Evolutionary conservation across 2,797 vertebrate species (phyloP).

Genomic region (Ceryle rudis): DNA sequence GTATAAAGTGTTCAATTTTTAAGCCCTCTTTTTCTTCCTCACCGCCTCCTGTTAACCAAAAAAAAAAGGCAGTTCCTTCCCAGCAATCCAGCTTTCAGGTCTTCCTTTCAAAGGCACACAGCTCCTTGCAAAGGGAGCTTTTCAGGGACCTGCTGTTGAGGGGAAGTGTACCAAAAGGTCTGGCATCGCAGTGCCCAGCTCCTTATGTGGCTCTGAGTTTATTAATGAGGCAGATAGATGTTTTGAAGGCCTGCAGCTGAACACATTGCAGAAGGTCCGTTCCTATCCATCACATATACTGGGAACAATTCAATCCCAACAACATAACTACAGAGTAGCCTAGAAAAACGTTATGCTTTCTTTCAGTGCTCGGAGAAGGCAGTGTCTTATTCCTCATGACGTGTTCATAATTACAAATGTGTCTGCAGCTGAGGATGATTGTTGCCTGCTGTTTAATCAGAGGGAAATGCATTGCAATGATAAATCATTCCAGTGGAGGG

Average conservation of each 20-base stretch:
- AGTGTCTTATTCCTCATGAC: background rate
- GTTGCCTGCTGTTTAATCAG: conserved; percentile 4
- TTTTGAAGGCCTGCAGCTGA: background rate
- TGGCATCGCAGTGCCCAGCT: background rate
- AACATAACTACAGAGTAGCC: background rate
- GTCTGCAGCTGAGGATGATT: background rate
- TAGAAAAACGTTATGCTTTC: background rate
- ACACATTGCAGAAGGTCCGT: background rate
- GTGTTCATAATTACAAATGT: background rate
- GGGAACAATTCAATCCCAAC: background rate
- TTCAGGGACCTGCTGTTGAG: background rate
- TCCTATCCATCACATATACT: background rate
- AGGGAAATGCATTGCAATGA: background rate
- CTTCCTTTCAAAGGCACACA: background rate
- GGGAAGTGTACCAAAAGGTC: background rate
- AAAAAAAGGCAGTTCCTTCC: background rate
- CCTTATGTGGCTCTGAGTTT: background rate
- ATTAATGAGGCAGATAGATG: background rate
- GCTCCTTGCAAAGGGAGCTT: background rate
- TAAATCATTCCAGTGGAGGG: background rate
- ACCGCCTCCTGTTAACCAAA: background rate
- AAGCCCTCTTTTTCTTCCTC: background rate
- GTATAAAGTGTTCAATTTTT: background rate
- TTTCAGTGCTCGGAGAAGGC: background rate
- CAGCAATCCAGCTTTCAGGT: background rate